Evolutionary conservation across 1,140 invertebrate genomes (phyloP).

Genomic region (Zophobas morio): DNA sequence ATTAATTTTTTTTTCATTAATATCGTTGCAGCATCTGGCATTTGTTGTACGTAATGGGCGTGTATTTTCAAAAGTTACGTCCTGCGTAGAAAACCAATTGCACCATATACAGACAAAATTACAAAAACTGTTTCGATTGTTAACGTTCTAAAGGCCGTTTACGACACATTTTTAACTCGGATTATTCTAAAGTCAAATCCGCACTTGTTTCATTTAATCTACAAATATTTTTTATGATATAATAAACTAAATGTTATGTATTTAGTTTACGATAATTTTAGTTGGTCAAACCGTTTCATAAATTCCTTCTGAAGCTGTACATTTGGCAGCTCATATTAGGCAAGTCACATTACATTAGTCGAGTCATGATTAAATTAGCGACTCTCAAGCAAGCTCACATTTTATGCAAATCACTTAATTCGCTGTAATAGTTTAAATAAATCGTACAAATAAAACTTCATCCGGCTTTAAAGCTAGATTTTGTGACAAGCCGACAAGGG

Average conservation of each 20-base stretch:
- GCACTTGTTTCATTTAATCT: too few relatives aligned
- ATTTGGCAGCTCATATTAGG: slow-evolving; percentile 13
- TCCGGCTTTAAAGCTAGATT: slow-evolving; percentile 44
- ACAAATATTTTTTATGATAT: too few relatives aligned
- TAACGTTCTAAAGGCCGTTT: too few relatives aligned
- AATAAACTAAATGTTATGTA: too few relatives aligned
- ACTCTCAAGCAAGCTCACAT: slow-evolving; percentile 43
- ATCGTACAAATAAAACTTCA: slow-evolving; percentile 47
- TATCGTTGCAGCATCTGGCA: background rate
- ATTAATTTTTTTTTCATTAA: slow-evolving; percentile 16
- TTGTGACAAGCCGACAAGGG: slow-evolving; percentile 48
- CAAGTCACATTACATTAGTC: slow-evolving; percentile 21
- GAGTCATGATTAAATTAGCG: slow-evolving; percentile 46
- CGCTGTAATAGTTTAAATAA: slow-evolving; percentile 49
- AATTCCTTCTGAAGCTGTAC: slow-evolving; percentile 1
- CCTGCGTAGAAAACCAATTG: too few relatives aligned
- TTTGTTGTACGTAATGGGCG: too few relatives aligned
- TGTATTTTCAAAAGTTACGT: too few relatives aligned
- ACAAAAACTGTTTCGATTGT: too few relatives aligned
- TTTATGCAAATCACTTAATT: slow-evolving; percentile 49
- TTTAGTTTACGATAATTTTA: background rate
- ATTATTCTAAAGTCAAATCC: too few relatives aligned
- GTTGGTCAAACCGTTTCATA: background rate
- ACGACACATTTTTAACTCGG: too few relatives aligned
- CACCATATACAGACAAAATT: too few relatives aligned